Percentiles rank a stretch among this genome's conserved stretches.
These are phyloP conservation scores for Caenorhabditis sp. DNA, from an alignment of 2,888 invertebrate genomes.

Conservation along the genomic window DNA sequence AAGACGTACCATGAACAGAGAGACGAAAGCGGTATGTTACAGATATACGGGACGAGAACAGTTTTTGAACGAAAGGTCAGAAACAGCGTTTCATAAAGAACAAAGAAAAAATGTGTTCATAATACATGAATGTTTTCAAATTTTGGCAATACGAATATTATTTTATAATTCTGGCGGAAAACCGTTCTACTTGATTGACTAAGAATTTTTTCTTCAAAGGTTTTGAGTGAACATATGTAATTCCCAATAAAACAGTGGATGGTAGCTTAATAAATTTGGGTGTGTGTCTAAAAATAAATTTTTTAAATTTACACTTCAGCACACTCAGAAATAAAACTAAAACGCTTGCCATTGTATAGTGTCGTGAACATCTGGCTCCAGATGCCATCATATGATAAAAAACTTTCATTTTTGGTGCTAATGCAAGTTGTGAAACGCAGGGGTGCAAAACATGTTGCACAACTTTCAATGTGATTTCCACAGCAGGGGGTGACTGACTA, in stretches of 20 bases:
- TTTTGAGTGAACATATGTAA: no score
- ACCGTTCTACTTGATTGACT: no score
- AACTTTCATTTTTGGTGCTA: slow-evolving; percentile 33
- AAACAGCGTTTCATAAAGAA: neutral
- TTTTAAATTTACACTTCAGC: no score
- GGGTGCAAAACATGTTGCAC: slow-evolving; percentile 28
- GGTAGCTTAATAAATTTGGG: no score
- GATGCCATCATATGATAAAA: slow-evolving; percentile 13
- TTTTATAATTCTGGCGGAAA: no score
- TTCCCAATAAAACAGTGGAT: no score
- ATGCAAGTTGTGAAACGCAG: slow-evolving; percentile 28
- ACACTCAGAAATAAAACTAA: neutral
- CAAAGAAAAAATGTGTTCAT: neutral
- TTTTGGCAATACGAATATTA: no score
- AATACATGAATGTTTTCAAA: no score
- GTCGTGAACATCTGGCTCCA: slow-evolving; percentile 29
- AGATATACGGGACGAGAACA: neutral
- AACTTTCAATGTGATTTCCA: slow-evolving; percentile 31
- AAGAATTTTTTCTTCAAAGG: no score
- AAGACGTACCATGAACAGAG: slow-evolving; percentile 19
- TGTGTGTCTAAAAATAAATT: no score
- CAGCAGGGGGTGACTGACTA: slow-evolving; percentile 44
- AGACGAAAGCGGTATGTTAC: slow-evolving; percentile 20
- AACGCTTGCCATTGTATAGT: slow-evolving; percentile 1
- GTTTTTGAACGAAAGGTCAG: neutral